Evolutionary conservation across 2,888 invertebrate species (phyloP), one percentile per base, ranked within the genome.

Genomic region (Leistus spinibarbis): DNA sequence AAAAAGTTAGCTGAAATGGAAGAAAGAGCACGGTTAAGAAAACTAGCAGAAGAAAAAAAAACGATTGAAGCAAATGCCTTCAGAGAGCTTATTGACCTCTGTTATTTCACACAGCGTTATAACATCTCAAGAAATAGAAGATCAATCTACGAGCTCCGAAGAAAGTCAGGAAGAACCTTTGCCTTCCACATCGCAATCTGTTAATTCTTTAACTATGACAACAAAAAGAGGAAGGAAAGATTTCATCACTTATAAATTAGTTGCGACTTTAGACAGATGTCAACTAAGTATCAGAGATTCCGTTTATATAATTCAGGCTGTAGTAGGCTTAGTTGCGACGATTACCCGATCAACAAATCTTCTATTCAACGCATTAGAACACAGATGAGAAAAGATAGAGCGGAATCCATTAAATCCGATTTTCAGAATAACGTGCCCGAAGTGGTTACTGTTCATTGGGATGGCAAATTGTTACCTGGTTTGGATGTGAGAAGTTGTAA

Each of bases 1-100:
- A 79, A 80, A 72, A 81, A 80, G 79, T 54, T 80, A 56, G 71
- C 79, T 9, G 77, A 79, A 60, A 81, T 79, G 76, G 79, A 80
- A 76, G 78, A 80, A 79, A 78, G 76, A 56, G 23, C 65, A 24
- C 19, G 73, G 2, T n/a, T n/a, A n/a, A n/a, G n/a, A n/a, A n/a
- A n/a, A n/a, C n/a, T n/a, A n/a, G n/a, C 74, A 60, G 22, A 69
- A n/a, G 20, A 53, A 22, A 40, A 20, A 23, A 63, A 23, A 16
- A 63, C 16, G 17, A 63, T 19, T 60, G 7, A n/a, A 7, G 7
- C 9, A 7, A 17, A 13, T 16, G 13, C 9, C 53, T 53, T 53
- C 13, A 13, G 13, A 53, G 9, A 53, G 9, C 53, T 53, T 10
- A 53, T 53, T 53, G 9, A 10, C 13, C 13, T 53, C 13, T 13